phyloP scores from a whole-genome alignment of 2,797 vertebrate species.

The Tragelaphus eurycerus region DNA sequence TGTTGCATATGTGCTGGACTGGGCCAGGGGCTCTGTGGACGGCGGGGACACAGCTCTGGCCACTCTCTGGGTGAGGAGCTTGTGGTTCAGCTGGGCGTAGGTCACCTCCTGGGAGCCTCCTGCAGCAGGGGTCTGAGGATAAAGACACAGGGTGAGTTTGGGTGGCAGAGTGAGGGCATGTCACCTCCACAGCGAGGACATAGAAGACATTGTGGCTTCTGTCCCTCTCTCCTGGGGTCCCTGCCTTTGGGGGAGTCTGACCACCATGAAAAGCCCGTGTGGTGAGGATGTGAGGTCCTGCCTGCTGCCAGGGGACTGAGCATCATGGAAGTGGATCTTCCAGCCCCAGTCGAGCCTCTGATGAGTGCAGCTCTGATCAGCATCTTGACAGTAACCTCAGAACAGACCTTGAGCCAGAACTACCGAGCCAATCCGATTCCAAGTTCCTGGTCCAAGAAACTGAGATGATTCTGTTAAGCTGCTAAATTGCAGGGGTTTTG shows the following conservation, averaged over 20 bases:
- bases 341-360: fast-evolving
- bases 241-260: not conserved
- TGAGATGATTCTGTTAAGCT: not conserved
- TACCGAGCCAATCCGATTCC: not conserved
- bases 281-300: not conserved
- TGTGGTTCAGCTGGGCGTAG: conserved; percentile 2
- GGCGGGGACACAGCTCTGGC: fast-evolving
- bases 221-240: not conserved
- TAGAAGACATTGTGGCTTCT: not conserved
- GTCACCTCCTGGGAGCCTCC: not conserved
- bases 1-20: not conserved
- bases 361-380: not conserved
- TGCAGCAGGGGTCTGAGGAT: not conserved
- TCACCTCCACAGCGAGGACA: not conserved
- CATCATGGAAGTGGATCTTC: fast-evolving
- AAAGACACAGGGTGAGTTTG: not conserved
- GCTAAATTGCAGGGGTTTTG: not conserved
- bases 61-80: not conserved
- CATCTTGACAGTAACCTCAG: not conserved
- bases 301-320: fast-evolving
- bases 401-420: fast-evolving
- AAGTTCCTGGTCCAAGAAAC: not conserved
- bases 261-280: not conserved
- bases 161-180: not conserved
- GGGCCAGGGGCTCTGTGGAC: not conserved